Percentiles rank a stretch among this genome's conserved stretches.
Conservation (phyloP, 2,113 vertebrate genomes). For the Cynocephalus volans region DNA sequence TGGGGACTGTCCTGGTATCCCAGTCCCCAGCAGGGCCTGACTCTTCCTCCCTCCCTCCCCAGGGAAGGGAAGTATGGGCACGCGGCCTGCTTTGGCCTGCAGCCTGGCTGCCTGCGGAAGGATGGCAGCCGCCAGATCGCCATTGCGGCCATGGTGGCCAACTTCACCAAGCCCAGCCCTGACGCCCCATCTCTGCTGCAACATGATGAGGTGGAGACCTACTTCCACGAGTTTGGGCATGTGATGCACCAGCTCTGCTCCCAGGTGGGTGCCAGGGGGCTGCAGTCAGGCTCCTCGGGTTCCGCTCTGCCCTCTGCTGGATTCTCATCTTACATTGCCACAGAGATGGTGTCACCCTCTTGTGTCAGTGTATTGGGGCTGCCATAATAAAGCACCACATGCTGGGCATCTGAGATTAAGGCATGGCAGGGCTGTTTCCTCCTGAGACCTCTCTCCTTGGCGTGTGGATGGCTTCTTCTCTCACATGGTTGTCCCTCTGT, state of each 20-base stretch:
- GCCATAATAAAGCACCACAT: not conserved
- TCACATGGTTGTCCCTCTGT: accelerated
- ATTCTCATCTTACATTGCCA: not conserved
- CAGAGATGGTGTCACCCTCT: accelerated
- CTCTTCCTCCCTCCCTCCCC: not conserved
- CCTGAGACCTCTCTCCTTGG: not conserved
- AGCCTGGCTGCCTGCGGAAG: slow-evolving; percentile 94
- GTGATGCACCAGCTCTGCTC: slow-evolving; percentile 99
- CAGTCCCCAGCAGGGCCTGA: too few species aligned
- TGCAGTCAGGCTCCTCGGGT: not conserved
- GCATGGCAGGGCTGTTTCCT: not conserved
- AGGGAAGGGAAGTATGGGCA: slow-evolving; percentile 99
- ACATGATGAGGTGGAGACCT: slow-evolving; percentile 99
- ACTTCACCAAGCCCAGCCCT: slow-evolving; percentile 96
- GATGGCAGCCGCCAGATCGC: slow-evolving; percentile 94
- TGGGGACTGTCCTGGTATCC: not conserved
- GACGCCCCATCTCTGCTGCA: slow-evolving; percentile 95
- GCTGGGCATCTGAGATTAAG: accelerated
- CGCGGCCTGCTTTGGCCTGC: slow-evolving; percentile 97
- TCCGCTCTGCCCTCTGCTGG: not conserved
- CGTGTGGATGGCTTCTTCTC: accelerated
- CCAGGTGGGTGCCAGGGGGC: slow-evolving; percentile 88
- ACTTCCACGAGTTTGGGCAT: slow-evolving; percentile 98
- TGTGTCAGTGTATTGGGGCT: not conserved
- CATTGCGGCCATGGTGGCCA: slow-evolving; percentile 98